These are phyloP conservation scores for Eremobia ochroleuca DNA, from an alignment of 2,888 invertebrate species.

Conservation along the genomic window DNA sequence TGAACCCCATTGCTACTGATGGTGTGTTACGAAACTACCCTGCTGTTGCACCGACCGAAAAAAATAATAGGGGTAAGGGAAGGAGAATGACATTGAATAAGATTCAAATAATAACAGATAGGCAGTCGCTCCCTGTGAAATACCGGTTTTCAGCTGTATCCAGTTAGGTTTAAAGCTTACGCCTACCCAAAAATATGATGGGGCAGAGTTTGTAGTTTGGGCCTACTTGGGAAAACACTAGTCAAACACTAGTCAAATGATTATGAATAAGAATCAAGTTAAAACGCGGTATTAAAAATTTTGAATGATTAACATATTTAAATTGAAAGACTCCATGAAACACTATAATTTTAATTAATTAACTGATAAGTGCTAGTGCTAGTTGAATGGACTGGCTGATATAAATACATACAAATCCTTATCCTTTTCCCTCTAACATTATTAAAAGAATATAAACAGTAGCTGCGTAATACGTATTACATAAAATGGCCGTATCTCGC, in stretches of 20 bases:
- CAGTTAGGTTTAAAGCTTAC: not conserved
- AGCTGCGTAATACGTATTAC: constrained; percentile 21
- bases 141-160: not conserved
- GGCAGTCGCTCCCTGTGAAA: not conserved
- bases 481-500: constrained; percentile 29
- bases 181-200: not conserved
- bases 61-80: too few species aligned
- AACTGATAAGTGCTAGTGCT: too few species aligned
- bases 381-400: too few species aligned
- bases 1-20: too few species aligned
- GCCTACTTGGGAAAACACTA: not conserved
- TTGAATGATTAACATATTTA: not conserved
- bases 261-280: not conserved
- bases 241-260: not conserved
- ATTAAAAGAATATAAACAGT: constrained; percentile 25
- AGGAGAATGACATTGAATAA: too few species aligned
- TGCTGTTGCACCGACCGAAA: too few species aligned
- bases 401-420: not conserved
- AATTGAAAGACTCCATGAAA: not conserved
- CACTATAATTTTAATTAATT: not conserved
- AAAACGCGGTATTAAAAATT: not conserved
- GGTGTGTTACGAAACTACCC: too few species aligned
- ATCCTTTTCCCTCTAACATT: not conserved
- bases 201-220: too few species aligned
- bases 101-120: not conserved